A percentile compares a stretch with the other conserved stretches of the same genome.
Conservation (phyloP, 1,140 invertebrate genomes). For the Agrilus planipennis region DNA sequence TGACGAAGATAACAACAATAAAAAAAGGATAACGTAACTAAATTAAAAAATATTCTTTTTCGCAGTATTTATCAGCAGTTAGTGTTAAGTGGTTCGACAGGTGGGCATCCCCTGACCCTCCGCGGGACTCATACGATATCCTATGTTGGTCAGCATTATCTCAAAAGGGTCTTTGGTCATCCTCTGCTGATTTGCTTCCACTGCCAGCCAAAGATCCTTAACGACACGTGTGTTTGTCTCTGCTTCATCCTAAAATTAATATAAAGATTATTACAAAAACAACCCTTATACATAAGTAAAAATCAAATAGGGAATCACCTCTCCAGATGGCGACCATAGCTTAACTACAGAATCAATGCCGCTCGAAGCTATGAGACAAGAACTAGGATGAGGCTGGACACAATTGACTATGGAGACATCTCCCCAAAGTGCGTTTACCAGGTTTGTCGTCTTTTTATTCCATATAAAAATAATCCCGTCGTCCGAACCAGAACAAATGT, state of each 20-base stretch:
- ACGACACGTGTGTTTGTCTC: constrained; percentile 39
- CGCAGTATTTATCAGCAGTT: not conserved
- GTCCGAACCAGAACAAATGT: constrained; percentile 65
- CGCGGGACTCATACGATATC: constrained; percentile 17
- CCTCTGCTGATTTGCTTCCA: constrained; percentile 74
- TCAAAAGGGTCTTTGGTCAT: constrained; percentile 90
- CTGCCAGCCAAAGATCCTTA: constrained; percentile 54
- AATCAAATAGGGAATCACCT: constrained; percentile 42
- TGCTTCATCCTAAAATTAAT: constrained; percentile 36
- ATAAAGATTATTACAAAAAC: not conserved
- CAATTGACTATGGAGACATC: constrained; percentile 95
- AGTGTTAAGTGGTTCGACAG: constrained; percentile 23
- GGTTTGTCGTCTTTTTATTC: constrained; percentile 78
- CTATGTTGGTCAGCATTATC: constrained; percentile 28
- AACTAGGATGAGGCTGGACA: constrained; percentile 83
- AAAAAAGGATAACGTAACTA: too few relatives aligned
- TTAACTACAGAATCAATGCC: constrained; percentile 89
- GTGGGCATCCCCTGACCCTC: constrained; percentile 13
- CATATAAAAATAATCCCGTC: constrained; percentile 94
- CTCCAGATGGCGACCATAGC: constrained; percentile 78
- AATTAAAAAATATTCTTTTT: too few relatives aligned
- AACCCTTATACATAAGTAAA: not conserved
- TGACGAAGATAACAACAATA: too few relatives aligned
- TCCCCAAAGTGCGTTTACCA: constrained; percentile 63
- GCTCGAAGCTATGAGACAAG: constrained; percentile 86